A percentile compares a stretch with the other conserved stretches of the same genome.
Conservation (phyloP, 2,888 invertebrate genomes). For the Dugesia japonica region DNA sequence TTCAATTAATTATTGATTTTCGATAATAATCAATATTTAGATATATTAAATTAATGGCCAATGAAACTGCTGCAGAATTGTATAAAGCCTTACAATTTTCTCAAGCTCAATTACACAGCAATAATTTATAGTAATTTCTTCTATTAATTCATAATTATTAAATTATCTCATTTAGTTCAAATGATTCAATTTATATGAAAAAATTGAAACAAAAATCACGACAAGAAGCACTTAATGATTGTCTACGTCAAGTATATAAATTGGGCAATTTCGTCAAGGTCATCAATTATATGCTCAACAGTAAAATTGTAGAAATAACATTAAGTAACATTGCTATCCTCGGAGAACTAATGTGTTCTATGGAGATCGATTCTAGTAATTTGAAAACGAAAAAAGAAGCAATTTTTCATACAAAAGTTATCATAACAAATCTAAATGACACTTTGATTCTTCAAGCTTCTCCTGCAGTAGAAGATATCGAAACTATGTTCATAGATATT, state of each 20-base stretch:
- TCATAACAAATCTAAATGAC: neutral
- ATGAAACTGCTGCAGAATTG: neutral
- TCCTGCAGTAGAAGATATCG: neutral
- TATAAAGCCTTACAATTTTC: neutral
- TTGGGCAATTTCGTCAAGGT: neutral
- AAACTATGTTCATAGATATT: neutral
- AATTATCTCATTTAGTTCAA: neutral
- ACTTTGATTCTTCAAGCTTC: neutral
- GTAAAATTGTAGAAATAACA: neutral
- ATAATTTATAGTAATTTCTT: neutral
- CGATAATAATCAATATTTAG: neutral
- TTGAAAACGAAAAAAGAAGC: neutral
- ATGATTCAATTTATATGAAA: constrained; percentile 8
- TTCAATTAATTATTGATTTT: too few relatives aligned
- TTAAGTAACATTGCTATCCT: neutral
- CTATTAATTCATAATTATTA: neutral
- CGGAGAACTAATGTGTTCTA: neutral
- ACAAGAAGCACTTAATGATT: neutral
- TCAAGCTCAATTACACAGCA: neutral
- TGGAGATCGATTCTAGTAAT: neutral
- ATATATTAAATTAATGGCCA: neutral
- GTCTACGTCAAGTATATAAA: neutral
- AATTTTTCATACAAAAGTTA: neutral
- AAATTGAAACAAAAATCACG: neutral
- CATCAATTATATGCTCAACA: neutral